A percentile compares a stretch with the other conserved stretches of the same genome.
Conservation (phyloP, 2,888 invertebrate species). For the Sinopyrophorus schimmeli region DNA sequence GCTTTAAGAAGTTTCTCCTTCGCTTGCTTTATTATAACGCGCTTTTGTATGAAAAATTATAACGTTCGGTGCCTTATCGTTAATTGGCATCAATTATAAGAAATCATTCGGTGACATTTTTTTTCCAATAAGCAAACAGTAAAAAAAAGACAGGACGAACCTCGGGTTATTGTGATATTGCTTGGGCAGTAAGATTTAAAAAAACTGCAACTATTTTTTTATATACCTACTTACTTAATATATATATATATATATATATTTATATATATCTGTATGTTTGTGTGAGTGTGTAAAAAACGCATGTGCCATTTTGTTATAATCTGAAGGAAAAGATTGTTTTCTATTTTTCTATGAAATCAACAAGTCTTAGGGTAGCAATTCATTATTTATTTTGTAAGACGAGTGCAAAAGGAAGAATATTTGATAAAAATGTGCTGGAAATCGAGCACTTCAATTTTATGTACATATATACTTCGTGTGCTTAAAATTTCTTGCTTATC, state of each 20-base stretch:
- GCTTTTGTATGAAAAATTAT: constrained; percentile 7
- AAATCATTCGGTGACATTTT: constrained; percentile 43
- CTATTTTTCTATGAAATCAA: constrained; percentile 28
- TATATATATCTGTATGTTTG: too few relatives aligned
- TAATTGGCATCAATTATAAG: constrained; percentile 42
- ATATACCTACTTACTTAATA: constrained; percentile 27
- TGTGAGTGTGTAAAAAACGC: constrained; percentile 22
- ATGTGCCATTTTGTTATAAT: constrained; percentile 32
- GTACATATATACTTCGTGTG: too few relatives aligned
- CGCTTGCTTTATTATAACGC: constrained; percentile 22
- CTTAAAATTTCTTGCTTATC: constrained; percentile 25
- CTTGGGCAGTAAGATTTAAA: constrained; percentile 30
- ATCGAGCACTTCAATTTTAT: constrained; percentile 14
- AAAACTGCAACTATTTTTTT: constrained; percentile 28
- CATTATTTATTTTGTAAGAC: constrained; percentile 9
- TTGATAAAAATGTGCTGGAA: constrained; percentile 7
- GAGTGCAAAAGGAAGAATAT: background rate
- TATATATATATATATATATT: too few relatives aligned
- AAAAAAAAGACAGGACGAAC: constrained; percentile 27
- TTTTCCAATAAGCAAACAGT: background rate
- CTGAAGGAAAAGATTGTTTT: constrained; percentile 16
- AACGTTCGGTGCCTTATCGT: constrained; percentile 47
- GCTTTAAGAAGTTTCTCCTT: constrained; percentile 50
- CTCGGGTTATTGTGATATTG: constrained; percentile 30
- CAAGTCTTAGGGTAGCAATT: constrained; percentile 11